A percentile compares a stretch with the other conserved stretches of the same genome.
Evolutionary conservation across 2,797 vertebrate genomes (phyloP).

Genomic region (Sebastes iracundus): DNA sequence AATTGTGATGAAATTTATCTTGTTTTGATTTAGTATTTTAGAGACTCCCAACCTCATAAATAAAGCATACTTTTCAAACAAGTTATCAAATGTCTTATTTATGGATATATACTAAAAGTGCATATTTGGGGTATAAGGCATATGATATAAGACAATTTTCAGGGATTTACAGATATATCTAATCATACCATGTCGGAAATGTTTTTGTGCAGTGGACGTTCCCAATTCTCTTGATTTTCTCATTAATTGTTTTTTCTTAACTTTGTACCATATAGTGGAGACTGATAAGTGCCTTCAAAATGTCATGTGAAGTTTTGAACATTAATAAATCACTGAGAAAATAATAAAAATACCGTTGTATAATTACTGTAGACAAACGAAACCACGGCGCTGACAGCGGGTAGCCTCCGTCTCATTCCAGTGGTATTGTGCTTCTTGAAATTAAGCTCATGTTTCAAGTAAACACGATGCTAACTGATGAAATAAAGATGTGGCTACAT

Average conservation of each 20-base stretch:
- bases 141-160: neutral
- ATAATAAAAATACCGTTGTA: neutral
- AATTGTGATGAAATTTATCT: neutral
- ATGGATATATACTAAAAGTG: neutral
- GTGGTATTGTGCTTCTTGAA: conserved; percentile 5
- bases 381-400: neutral
- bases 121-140: neutral
- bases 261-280: neutral
- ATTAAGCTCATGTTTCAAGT: conserved; percentile 37
- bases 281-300: neutral
- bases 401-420: conserved; percentile 21
- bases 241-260: neutral
- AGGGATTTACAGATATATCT: neutral
- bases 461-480: conserved; percentile 39
- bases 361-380: neutral
- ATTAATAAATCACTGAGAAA: conserved; percentile 1
- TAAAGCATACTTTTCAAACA: neutral
- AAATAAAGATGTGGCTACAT: conserved; percentile 48
- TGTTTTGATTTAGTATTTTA: neutral
- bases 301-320: neutral
- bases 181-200: neutral
- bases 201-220: neutral
- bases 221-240: neutral
- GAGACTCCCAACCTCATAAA: neutral
- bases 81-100: neutral